Evolutionary conservation across 1,140 invertebrate genomes (phyloP).

Genomic region (Drosophila kikkawai): DNA sequence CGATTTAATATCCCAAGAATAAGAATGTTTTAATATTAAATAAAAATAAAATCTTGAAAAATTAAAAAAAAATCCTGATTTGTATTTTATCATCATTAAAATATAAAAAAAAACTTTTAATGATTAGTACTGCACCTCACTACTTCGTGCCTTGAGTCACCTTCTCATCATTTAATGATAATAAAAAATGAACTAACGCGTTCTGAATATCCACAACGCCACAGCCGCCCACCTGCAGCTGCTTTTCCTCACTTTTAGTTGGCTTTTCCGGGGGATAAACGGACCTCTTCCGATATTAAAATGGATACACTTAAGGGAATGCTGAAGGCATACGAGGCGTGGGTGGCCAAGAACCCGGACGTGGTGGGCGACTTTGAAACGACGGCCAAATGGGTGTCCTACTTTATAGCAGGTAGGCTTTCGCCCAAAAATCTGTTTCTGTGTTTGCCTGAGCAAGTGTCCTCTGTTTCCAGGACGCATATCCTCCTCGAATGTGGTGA

Average conservation of each 20-base stretch:
- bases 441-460: background rate
- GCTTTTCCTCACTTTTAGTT: slow-evolving; percentile 16
- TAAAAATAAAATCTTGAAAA: too few relatives aligned
- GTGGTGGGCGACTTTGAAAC: slow-evolving; percentile 90
- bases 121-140: too few relatives aligned
- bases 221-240: slow-evolving; percentile 15
- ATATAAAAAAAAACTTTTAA: too few relatives aligned
- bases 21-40: too few relatives aligned
- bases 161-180: background rate
- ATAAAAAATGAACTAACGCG: slow-evolving; percentile 17
- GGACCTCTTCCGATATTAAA: slow-evolving; percentile 8
- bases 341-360: slow-evolving; percentile 90
- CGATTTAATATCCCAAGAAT: too few relatives aligned
- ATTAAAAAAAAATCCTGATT: too few relatives aligned
- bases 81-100: too few relatives aligned
- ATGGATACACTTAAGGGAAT: slow-evolving; percentile 83
- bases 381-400: slow-evolving; percentile 90
- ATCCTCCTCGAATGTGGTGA: slow-evolving; percentile 90
- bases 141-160: background rate
- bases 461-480: slow-evolving; percentile 87
- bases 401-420: slow-evolving; percentile 89
- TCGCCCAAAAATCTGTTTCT: background rate
- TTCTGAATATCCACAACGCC: slow-evolving; percentile 1
- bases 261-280: slow-evolving; percentile 8
- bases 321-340: slow-evolving; percentile 88